Evolutionary conservation across 2,888 invertebrate species (phyloP).

Genomic region (Spicauda simplicius): DNA sequence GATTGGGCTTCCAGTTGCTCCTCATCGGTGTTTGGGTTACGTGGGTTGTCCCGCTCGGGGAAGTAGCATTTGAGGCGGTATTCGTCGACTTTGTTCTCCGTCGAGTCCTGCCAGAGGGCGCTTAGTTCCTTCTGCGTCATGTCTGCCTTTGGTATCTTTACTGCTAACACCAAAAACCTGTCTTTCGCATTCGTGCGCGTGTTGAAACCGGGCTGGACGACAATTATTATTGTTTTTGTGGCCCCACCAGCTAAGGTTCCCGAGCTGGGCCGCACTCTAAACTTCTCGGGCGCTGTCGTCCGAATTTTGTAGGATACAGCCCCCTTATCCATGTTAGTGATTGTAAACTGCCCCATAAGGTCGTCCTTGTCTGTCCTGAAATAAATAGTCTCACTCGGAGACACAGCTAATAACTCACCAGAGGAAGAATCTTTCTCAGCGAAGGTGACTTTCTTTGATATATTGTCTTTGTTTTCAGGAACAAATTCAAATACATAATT

Average conservation of each 20-base stretch:
- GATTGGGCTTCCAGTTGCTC: constrained; percentile 2
- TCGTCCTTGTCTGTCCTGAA: constrained; percentile 87
- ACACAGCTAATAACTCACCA: constrained; percentile 77
- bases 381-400: constrained; percentile 87
- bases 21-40: not conserved
- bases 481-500: constrained; percentile 89
- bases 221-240: constrained; percentile 86
- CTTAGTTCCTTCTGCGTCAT: constrained; percentile 82
- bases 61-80: constrained; percentile 79
- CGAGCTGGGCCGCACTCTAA: constrained; percentile 92
- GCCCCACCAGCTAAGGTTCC: constrained; percentile 88
- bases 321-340: constrained; percentile 86
- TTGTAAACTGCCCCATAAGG: constrained; percentile 82
- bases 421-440: constrained; percentile 48
- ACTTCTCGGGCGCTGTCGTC: constrained; percentile 96
- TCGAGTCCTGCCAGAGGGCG: constrained; percentile 87
- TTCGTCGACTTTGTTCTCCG: constrained; percentile 81
- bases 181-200: constrained; percentile 87
- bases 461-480: constrained; percentile 80
- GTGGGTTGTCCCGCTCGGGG: constrained; percentile 6
- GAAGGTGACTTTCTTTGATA: constrained; percentile 40
- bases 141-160: constrained; percentile 81
- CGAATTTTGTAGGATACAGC: constrained; percentile 87
- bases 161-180: constrained; percentile 92
- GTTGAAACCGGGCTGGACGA: constrained; percentile 87